Evolutionary conservation across 2,113 vertebrate species (phyloP).

Genomic region (Agelaius tricolor): DNA sequence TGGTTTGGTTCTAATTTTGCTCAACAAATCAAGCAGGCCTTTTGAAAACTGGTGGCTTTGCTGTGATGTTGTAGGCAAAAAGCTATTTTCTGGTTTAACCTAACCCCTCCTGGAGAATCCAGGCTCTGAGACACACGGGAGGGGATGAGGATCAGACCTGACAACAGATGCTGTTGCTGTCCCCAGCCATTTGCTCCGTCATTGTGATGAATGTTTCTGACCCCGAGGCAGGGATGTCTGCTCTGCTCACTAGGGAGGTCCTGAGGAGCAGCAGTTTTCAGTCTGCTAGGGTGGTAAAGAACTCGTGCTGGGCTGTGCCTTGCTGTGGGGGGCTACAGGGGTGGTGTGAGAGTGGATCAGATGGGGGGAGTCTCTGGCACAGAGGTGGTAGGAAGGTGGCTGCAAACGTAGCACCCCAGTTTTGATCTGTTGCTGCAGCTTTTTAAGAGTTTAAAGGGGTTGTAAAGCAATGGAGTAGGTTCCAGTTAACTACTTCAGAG

Average conservation of each 20-base stretch:
- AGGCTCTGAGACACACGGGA: neutral
- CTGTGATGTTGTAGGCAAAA: neutral
- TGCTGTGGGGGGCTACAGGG: neutral
- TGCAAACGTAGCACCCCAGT: accelerated
- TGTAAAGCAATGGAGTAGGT: neutral
- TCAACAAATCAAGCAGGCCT: neutral
- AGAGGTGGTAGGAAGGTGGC: neutral
- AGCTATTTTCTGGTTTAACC: neutral
- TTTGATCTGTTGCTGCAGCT: neutral
- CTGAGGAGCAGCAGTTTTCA: slow-evolving; percentile 11
- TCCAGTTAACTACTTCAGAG: neutral
- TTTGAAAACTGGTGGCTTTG: neutral
- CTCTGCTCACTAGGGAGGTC: neutral
- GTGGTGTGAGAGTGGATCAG: neutral
- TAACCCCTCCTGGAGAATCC: neutral
- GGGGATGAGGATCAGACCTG: neutral
- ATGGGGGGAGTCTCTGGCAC: neutral
- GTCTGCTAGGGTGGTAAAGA: neutral
- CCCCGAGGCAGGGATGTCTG: neutral
- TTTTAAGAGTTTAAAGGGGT: neutral
- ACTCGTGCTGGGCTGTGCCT: neutral
- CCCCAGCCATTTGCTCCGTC: neutral
- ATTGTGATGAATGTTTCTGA: neutral
- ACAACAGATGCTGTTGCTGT: slow-evolving; percentile 23
- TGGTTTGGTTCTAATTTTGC: neutral